Evolutionary conservation across 1,140 invertebrate species (phyloP).

Genomic region (Andrena cerasifolii): DNA sequence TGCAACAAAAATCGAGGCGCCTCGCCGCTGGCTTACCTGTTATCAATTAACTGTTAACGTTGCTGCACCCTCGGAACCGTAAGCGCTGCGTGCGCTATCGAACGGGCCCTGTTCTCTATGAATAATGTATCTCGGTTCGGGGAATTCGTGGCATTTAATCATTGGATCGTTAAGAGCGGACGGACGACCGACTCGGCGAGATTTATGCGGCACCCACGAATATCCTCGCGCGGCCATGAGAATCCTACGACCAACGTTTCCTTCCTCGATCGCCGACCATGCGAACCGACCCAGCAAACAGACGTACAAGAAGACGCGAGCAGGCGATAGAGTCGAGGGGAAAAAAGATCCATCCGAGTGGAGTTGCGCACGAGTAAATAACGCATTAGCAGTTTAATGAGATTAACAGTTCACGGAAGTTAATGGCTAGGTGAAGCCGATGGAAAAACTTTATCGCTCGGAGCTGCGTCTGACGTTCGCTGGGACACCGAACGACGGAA

Average conservation of each 20-base stretch:
- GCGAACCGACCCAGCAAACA: too few species aligned
- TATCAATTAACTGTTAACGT: constrained; percentile 69
- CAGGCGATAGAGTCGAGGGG: too few species aligned
- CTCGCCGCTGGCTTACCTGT: constrained; percentile 56
- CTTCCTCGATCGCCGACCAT: too few species aligned
- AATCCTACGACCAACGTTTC: constrained; percentile 8
- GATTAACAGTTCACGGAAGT: too few species aligned
- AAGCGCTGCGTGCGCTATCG: constrained; percentile 50
- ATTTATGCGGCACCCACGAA: constrained; percentile 38
- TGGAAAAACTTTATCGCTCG: too few species aligned
- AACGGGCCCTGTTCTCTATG: constrained; percentile 41
- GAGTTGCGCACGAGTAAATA: too few species aligned
- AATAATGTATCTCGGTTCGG: constrained; percentile 59
- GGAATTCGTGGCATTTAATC: constrained; percentile 55
- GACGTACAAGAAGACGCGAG: background rate
- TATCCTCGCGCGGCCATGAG: constrained; percentile 25
- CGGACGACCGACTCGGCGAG: constrained; percentile 32
- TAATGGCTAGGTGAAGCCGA: too few species aligned
- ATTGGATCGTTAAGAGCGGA: constrained; percentile 50
- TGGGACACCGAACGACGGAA: too few species aligned
- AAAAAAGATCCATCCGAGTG: background rate
- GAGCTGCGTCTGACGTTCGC: too few species aligned
- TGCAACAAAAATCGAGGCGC: constrained; percentile 53
- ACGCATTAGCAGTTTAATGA: too few species aligned
- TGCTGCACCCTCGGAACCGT: constrained; percentile 39